Conservation (phyloP, 2,888 invertebrate species). For the Tenthredo amoena region DNA sequence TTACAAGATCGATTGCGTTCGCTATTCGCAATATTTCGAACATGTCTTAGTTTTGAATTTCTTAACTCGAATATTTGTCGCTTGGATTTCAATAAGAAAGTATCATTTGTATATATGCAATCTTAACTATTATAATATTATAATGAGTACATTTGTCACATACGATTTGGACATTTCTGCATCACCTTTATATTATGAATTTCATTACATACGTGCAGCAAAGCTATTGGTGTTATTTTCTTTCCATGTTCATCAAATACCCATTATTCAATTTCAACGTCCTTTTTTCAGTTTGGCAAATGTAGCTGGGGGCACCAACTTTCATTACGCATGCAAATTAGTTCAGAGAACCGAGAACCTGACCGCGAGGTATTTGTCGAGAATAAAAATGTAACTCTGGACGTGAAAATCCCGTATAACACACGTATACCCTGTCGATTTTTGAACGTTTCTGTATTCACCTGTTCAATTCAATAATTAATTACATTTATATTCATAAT, state of each 20-base stretch:
- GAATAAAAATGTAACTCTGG: background rate
- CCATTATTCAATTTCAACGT: background rate
- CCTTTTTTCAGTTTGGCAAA: no score
- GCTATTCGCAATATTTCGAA: background rate
- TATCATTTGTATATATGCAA: background rate
- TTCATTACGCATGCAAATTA: background rate
- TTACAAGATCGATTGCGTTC: conserved; percentile 14
- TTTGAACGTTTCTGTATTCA: background rate
- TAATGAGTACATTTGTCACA: conserved; percentile 7
- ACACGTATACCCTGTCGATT: background rate
- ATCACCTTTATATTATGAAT: background rate
- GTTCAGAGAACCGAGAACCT: background rate
- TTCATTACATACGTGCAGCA: background rate
- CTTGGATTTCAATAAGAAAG: background rate
- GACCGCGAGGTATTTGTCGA: background rate
- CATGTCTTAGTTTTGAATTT: background rate
- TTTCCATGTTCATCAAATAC: background rate
- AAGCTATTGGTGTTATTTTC: background rate
- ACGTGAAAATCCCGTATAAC: background rate
- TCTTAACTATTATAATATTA: conserved; percentile 15
- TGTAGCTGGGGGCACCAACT: background rate
- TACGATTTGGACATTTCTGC: background rate
- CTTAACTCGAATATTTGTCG: conserved; percentile 7
- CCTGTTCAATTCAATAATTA: background rate
- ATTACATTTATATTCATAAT: background rate